Base-by-base conservation (phyloP, 2,888 invertebrate genomes). In the Acrobasis suavella region DNA sequence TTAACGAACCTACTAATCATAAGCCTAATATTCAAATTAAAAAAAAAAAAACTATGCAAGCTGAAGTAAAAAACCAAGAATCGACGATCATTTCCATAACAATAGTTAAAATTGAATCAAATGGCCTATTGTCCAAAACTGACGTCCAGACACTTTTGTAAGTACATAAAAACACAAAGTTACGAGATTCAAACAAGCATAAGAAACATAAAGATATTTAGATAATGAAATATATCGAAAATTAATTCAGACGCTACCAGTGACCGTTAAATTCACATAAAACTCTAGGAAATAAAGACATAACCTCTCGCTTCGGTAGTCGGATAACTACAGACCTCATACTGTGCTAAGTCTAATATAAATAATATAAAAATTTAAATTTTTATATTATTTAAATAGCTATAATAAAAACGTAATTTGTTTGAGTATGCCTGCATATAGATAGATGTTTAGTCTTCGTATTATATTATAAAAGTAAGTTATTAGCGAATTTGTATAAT, bases 161-260 rank as follows among this genome's bases (percentile, higher is more conserved):
- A n/a, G n/a, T 42, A 49, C 50, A 69, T 69, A 67, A 66, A 67
- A 12, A 58, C 56, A 65, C 58, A 39, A 58, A 64, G 52, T 65
- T 66, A 63, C 52, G 60, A 66, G 62, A 63, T 63, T 58, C 65
- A 58, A 64, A 67, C 63, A 64, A 61, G 55, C 54, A 56, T 65
- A 66, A 64, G 63, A 67, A 63, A 64, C 59, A 54, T n/a, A 60
- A 58, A 64, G 59, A 67, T 67, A 63, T 61, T 50, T 38, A 50
- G 69, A 72, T 73, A 74, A 74, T 76, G 72, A 69, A 67, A 65
- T 70, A 71, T 74, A 77, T 76, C 73, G 72, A 67, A 73, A 78
- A 81, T 82, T 80, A 80, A 84, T 78, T 82, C 80, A 71, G 73
- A 70, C 32, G 83, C 83, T 85, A 82, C 82, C 68, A 22, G 80